Evolutionary conservation across 2,888 invertebrate genomes (phyloP), one percentile per base, ranked within the genome.

Genomic region (Gastrophysa polygoni): DNA sequence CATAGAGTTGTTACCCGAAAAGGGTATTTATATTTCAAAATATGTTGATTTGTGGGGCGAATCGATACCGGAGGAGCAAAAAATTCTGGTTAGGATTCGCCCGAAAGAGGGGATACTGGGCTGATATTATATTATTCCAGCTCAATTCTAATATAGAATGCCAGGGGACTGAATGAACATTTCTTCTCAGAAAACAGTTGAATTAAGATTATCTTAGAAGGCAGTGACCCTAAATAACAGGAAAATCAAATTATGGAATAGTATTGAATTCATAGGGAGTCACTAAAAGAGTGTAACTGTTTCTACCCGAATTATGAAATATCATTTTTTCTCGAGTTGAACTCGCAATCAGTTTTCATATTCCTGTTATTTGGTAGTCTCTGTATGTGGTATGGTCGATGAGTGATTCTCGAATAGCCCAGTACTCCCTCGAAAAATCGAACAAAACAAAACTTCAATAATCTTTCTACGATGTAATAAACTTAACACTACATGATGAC

Each of bases 401-500:
- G 29, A 34, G 20, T 51, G 18, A 51, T 57, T 38, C 5, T 32
- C 14, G 24, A 20, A 21, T 8, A 24, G 34, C 34, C 34, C 43
- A 47, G 51, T 46, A 44, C n/a, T 44, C 57, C 29, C 57, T 44
- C 16, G 28, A 57, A 32, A 50, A 54, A 57, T 14, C 17, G 28
- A 60, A 48, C 28, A 34, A 57, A 43, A 62, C 55, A 21, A 52
- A 61, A 58, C 48, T 24, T 44, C 24, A 48, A 60, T 59, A 17
- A 52, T 57, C 71, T 65, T 68, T 68, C 75, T 76, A 74, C 68
- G 70, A 66, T 63, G 63, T 74, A 75, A 73, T 76, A 75, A 75
- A 79, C 78, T 79, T 80, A 80, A 76, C 75, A 77, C 81, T 81
- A 81, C 80, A 78, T 79, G 80, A 80, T 80, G 81, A 81, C 81